Evolutionary conservation across 2,113 vertebrate species (phyloP), one percentile per base, ranked within the genome.

Genomic region (Oryzias javanicus): DNA sequence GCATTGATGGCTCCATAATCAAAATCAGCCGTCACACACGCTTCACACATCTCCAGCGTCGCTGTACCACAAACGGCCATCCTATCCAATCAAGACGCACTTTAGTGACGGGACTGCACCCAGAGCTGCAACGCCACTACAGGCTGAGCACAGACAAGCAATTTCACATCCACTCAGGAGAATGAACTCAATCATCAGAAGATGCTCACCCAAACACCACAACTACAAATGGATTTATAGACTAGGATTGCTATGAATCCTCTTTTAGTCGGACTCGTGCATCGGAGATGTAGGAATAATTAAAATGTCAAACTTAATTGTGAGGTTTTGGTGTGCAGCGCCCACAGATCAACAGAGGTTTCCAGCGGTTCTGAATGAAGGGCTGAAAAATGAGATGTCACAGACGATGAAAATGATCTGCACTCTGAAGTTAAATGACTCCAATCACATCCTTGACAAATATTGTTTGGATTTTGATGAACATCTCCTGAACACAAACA

Each of bases 11-110:
- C 70, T 70, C 67, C 74, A 76, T 85, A 77, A 83, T 83, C 80
- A 77, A 71, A 81, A 79, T 52, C 76, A 75, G 55, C 76, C 70
- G 69, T 70, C 68, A 77, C 42, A 64, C 64, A 72, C 19, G 69
- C 76, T 79, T 83, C 66, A 67, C 78, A 82, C 77, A 64, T 81
- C 46, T 78, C 64, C 62, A 55, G 60, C 59, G 72, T 70, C 56
- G 50, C 73, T 51, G 56, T 55, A 68, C 64, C 74, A 75, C 72
- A 74, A 52, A 63, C 49, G 66, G 74, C 51, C 20, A 69, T 79
- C 72, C 64, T 48, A 58, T 54, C 75, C 54, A 76, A 75, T 85
- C 78, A 67, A 55, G 55, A 44, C 17, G 18, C 72, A 67, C 62
- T 52, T 57, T 44, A 72, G 27, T 46, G 18, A 46, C 20, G 27